Evolutionary conservation across 1,140 invertebrate genomes (phyloP), one percentile per base, ranked within the genome.

Genomic region (Charaxes varanes): DNA sequence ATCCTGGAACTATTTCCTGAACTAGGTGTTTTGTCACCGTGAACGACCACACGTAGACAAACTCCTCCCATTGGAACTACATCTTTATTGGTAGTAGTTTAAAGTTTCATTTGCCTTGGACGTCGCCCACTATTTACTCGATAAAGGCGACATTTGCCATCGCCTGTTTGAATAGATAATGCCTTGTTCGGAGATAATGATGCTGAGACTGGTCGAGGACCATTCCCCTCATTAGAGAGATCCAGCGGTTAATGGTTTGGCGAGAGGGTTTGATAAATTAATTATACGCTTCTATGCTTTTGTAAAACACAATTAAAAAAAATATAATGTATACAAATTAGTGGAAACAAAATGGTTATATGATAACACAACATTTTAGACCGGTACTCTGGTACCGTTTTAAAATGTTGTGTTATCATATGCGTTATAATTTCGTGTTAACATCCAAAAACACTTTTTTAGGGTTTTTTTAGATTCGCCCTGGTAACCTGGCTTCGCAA

Each of bases 151-250:
- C 63, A 62, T 61, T 54, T 52, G 52, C 54, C 27, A 57, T 49
- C 41, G 34, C 45, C 55, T 50, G 47, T 52, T 56, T 62, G 50
- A 61, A 67, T 63, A 63, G 60, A 67, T 67, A 63, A 58, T 46
- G 52, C 35, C 28, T 26, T 40, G 46, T 56, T 52, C 47, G 18
- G 58, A 65, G 58, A 62, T 64, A 64, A 64, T 61, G 43, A 44
- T 26, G 42, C 21, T 26, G 16, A 37, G 33, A 21, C 26, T 35
- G 28, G 38, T 32, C 15, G n/a, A 31, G 38, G 27, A 38, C 34
- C 33, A 26, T 45, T 32, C 8, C 37, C 14, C 48, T 51, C 41
- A 41, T 51, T 44, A 51, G 40, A 10, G 11, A 36, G 41, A 51
- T 41, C 35, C 17, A 33, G 6, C 18, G 7, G 44, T 16, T 26